Conservation (phyloP, 2,888 invertebrate species). For the Sicus ferrugineus region DNA sequence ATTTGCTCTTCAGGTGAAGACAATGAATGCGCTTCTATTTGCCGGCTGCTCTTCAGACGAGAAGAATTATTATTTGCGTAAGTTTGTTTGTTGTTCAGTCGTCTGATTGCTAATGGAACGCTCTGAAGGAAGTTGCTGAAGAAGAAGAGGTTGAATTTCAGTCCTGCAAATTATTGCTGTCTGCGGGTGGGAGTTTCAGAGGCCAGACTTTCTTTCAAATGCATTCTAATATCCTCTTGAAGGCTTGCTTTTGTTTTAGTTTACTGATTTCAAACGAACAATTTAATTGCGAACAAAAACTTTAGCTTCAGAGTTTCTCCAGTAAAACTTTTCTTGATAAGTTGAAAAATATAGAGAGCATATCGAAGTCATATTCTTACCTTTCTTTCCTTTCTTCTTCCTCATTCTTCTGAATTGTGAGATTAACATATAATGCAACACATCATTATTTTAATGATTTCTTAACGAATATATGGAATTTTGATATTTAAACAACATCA, state of each 20-base stretch:
- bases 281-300: too few relatives aligned
- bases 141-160: too few relatives aligned
- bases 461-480: too few relatives aligned
- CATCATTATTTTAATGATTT: too few relatives aligned
- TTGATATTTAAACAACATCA: too few relatives aligned
- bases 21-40: slow-evolving; percentile 19
- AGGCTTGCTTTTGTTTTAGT: background rate
- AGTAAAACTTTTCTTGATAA: too few relatives aligned
- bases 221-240: background rate
- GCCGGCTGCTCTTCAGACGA: slow-evolving; percentile 24
- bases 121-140: background rate
- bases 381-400: too few relatives aligned
- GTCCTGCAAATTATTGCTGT: background rate
- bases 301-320: too few relatives aligned
- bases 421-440: too few relatives aligned
- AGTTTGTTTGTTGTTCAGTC: background rate
- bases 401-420: too few relatives aligned
- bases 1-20: slow-evolving; percentile 11
- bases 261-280: background rate
- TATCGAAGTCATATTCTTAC: too few relatives aligned
- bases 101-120: background rate
- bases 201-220: background rate
- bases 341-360: too few relatives aligned
- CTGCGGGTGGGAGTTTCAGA: background rate
- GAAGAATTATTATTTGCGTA: background rate